A percentile compares a stretch with the other conserved stretches of the same genome.
Evolutionary conservation across 2,888 invertebrate species (phyloP).

Genomic region (Linnaemya tessellans): DNA sequence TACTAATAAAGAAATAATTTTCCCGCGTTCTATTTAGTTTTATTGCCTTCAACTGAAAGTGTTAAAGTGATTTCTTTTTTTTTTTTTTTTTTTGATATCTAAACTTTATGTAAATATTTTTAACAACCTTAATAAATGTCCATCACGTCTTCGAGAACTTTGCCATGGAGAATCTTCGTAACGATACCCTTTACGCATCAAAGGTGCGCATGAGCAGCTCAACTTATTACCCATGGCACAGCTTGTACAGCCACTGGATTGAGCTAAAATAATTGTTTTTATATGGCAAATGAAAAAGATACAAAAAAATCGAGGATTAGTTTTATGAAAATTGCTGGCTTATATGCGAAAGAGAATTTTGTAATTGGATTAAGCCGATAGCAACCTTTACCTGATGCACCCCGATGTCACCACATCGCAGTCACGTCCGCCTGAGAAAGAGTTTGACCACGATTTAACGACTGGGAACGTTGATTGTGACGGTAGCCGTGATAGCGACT

Average conservation of each 20-base stretch:
- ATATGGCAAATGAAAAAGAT: neutral
- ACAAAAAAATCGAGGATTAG: conserved; percentile 22
- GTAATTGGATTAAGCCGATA: conserved; percentile 52
- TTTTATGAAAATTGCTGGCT: neutral
- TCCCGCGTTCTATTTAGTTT: neutral
- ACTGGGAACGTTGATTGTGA: conserved; percentile 90
- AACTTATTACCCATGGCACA: conserved; percentile 98
- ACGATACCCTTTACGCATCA: conserved; percentile 96
- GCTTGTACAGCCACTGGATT: conserved; percentile 84
- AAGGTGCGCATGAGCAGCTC: conserved; percentile 97
- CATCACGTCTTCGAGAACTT: conserved; percentile 92
- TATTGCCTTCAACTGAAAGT: conserved; percentile 60
- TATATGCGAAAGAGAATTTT: conserved; percentile 10
- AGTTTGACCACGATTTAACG: conserved; percentile 89
- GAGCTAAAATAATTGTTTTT: conserved; percentile 79
- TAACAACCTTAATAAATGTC: conserved; percentile 92
- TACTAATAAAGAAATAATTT: too few relatives aligned
- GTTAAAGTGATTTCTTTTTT: conserved; percentile 3
- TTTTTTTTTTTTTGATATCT: conserved; percentile 23
- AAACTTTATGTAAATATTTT: conserved; percentile 57
- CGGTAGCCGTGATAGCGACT: conserved; percentile 85
- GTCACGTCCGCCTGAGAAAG: conserved; percentile 87
- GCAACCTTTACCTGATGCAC: conserved; percentile 86
- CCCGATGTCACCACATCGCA: conserved; percentile 92
- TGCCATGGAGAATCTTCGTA: conserved; percentile 98